Percentiles rank a stretch among this genome's conserved stretches.
Evolutionary conservation across 1,140 invertebrate species (phyloP).

Genomic region (Eubasilissa regina): DNA sequence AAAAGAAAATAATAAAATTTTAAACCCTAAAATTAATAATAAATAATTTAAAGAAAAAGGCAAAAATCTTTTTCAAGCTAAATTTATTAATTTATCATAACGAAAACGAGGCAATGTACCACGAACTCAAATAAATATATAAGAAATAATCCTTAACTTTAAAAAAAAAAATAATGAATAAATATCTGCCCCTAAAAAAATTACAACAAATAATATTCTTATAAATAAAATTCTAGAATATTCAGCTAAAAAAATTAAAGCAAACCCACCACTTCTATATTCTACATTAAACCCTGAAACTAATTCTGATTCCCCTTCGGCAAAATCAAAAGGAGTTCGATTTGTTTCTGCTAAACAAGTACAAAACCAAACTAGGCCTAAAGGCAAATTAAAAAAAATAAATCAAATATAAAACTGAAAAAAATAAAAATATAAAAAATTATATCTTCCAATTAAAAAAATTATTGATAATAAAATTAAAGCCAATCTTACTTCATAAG

Average conservation of each 20-base stretch:
- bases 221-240: slow-evolving; percentile 82
- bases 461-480: slow-evolving; percentile 73
- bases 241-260: slow-evolving; percentile 82
- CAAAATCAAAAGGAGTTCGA: slow-evolving; percentile 85
- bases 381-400: slow-evolving; percentile 70
- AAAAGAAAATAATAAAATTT: slow-evolving; percentile 64
- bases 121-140: slow-evolving; percentile 75
- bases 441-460: slow-evolving; percentile 66
- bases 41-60: slow-evolving; percentile 72
- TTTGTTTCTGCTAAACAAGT: slow-evolving; percentile 80
- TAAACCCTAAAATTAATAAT: slow-evolving; percentile 68
- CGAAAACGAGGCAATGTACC: slow-evolving; percentile 73
- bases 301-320: slow-evolving; percentile 82
- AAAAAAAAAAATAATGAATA: slow-evolving; percentile 69
- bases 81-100: slow-evolving; percentile 77
- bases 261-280: slow-evolving; percentile 79
- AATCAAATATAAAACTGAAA: slow-evolving; percentile 70
- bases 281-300: slow-evolving; percentile 85
- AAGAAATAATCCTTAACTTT: too few relatives aligned
- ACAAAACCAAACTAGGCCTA: slow-evolving; percentile 73
- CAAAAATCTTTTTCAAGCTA: slow-evolving; percentile 74
- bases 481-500: slow-evolving; percentile 75
- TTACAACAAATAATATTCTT: slow-evolving; percentile 71
- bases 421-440: slow-evolving; percentile 63
- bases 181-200: slow-evolving; percentile 71